These are phyloP conservation scores for Guaruba guarouba DNA, from an alignment of 2,113 vertebrate species.

Conservation along the genomic window DNA sequence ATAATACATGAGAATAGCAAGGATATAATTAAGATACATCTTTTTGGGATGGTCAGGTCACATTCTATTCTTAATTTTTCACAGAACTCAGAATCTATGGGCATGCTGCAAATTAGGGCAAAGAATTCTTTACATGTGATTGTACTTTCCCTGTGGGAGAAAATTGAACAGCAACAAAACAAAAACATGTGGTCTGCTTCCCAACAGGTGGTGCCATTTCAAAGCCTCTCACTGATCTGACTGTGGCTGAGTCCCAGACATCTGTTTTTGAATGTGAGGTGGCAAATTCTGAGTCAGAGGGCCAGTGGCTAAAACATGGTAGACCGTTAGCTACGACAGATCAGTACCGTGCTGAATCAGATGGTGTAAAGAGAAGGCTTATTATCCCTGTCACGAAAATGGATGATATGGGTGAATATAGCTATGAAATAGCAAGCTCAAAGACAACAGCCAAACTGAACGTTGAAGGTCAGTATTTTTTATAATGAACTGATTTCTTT, in stretches of 20 bases:
- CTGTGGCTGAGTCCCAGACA: conserved; percentile 91
- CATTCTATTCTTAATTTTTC: neutral
- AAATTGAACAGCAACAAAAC: neutral
- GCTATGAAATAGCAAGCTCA: conserved; percentile 93
- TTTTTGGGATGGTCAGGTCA: neutral
- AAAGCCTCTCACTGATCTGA: conserved; percentile 89
- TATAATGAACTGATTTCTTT: neutral
- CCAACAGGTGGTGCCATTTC: conserved; percentile 92
- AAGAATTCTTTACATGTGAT: neutral
- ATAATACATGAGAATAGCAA: neutral
- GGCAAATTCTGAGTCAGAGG: conserved; percentile 88
- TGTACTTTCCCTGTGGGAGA: neutral
- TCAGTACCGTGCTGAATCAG: conserved; percentile 80
- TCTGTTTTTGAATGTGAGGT: conserved; percentile 93
- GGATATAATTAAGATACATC: neutral
- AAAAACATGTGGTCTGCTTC: neutral
- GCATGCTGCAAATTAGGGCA: neutral
- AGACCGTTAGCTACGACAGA: conserved; percentile 79
- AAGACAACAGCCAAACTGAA: conserved; percentile 92
- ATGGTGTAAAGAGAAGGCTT: conserved; percentile 84
- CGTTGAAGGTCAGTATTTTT: conserved; percentile 87
- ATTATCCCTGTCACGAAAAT: conserved; percentile 82
- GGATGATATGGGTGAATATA: conserved; percentile 93
- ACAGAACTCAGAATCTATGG: neutral
- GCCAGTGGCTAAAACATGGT: conserved; percentile 90